Percentiles rank a stretch among this genome's conserved stretches.
Evolutionary conservation across 2,888 invertebrate species (phyloP).

Genomic region (Choreutis nemorana): DNA sequence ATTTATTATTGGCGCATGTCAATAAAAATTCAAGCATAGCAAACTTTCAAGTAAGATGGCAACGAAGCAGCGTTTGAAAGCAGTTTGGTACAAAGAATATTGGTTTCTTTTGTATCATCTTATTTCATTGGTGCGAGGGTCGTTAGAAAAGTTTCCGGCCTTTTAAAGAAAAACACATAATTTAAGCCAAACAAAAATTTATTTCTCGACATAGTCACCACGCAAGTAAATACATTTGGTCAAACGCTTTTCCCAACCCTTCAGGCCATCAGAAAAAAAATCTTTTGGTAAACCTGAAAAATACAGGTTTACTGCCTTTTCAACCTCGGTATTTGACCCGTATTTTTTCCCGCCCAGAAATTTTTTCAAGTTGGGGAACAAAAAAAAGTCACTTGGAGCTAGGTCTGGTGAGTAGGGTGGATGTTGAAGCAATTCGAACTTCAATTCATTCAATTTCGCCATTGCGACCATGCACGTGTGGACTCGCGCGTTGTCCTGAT

Average conservation of each 20-base stretch:
- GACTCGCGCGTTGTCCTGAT: slow-evolving; percentile 5
- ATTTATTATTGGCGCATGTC: too few species aligned
- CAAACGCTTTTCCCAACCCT: neutral
- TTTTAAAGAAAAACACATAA: too few species aligned
- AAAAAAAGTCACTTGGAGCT: slow-evolving; percentile 7
- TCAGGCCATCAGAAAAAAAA: neutral
- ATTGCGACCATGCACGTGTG: slow-evolving; percentile 6
- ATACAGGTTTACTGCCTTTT: slow-evolving; percentile 1
- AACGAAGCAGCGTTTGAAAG: too few species aligned
- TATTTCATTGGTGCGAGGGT: too few species aligned
- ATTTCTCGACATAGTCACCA: too few species aligned
- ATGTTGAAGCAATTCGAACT: slow-evolving; percentile 8
- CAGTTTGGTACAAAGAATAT: too few species aligned
- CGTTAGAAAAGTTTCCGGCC: too few species aligned
- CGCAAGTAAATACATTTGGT: too few species aligned
- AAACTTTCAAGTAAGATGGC: too few species aligned
- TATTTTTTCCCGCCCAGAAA: slow-evolving; percentile 3
- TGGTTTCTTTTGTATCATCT: too few species aligned
- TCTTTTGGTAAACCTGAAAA: slow-evolving; percentile 1
- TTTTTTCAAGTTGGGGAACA: slow-evolving; percentile 10
- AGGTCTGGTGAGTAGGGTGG: slow-evolving; percentile 9
- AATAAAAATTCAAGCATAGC: too few species aligned
- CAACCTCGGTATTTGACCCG: slow-evolving; percentile 3
- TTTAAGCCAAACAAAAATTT: too few species aligned
- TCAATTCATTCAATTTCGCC: slow-evolving; percentile 7